Evolutionary conservation across 2,797 vertebrate genomes (phyloP).

Genomic region (Perodicticus potto): DNA sequence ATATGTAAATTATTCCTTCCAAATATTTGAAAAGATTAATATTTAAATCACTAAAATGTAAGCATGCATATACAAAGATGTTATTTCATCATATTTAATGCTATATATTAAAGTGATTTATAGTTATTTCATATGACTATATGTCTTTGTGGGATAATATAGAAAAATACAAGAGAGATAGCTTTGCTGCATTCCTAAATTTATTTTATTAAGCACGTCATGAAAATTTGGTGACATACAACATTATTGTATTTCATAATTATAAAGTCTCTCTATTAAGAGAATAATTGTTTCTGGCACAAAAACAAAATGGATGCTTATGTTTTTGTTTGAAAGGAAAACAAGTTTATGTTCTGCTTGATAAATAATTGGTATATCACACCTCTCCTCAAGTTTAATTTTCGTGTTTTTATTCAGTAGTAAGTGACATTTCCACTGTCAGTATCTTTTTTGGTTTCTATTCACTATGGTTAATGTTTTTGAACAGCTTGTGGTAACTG

Average conservation of each 20-base stretch:
- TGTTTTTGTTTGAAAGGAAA: conserved; percentile 56
- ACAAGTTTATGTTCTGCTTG: conserved; percentile 31
- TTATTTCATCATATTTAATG: not conserved
- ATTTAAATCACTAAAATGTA: conserved; percentile 58
- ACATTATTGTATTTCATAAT: not conserved
- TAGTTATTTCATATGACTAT: not conserved
- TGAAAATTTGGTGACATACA: not conserved
- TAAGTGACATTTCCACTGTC: conserved; percentile 21
- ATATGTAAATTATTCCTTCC: conserved; percentile 50
- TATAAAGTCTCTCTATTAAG: not conserved
- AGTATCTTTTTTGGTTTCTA: not conserved
- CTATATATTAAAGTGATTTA: not conserved
- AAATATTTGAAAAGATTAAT: conserved; percentile 60
- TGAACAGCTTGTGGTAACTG: not conserved
- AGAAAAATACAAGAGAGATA: not conserved
- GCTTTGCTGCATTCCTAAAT: not conserved
- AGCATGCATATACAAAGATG: not conserved
- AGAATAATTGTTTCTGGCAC: conserved; percentile 33
- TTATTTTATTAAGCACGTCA: conserved; percentile 26
- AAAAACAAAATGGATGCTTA: not conserved
- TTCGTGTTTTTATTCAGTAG: not conserved
- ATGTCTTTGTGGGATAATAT: not conserved
- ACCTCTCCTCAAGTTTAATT: conserved; percentile 4
- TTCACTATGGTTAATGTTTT: conserved; percentile 25
- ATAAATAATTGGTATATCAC: not conserved